Percentiles rank a stretch among this genome's conserved stretches.
These are phyloP conservation scores for Lagopus leucura DNA, from an alignment of 2,113 vertebrate species.

Conservation along the genomic window DNA sequence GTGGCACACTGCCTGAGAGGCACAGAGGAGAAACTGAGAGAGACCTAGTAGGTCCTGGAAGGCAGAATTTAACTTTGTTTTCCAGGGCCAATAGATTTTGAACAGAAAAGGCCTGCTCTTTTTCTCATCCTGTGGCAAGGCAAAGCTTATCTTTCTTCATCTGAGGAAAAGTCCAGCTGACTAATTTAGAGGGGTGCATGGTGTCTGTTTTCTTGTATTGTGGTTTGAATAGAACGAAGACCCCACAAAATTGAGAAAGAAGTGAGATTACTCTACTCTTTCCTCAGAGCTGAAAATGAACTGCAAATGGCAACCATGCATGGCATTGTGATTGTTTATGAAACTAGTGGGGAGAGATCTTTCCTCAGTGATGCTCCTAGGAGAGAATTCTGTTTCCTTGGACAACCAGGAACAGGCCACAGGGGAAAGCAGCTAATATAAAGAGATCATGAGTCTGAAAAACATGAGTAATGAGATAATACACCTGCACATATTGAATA, in stretches of 20 bases:
- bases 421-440: background rate
- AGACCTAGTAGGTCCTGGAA: background rate
- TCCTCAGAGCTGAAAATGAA: background rate
- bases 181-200: background rate
- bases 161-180: background rate
- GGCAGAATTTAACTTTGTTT: background rate
- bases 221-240: background rate
- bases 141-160: background rate
- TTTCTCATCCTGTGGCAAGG: background rate
- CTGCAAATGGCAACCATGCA: fast-evolving
- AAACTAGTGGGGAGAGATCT: background rate
- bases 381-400: background rate
- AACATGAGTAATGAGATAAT: background rate
- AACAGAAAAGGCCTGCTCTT: background rate
- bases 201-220: background rate
- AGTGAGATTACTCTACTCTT: background rate
- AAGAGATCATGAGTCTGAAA: background rate
- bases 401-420: background rate
- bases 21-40: background rate
- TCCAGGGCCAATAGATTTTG: slow-evolving; percentile 18
- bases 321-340: background rate
- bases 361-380: background rate
- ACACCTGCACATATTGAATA: fast-evolving
- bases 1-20: background rate
- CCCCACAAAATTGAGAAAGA: background rate